phyloP scores from a whole-genome alignment of 1,140 invertebrate genomes.

The Tribolium castaneum region DNA sequence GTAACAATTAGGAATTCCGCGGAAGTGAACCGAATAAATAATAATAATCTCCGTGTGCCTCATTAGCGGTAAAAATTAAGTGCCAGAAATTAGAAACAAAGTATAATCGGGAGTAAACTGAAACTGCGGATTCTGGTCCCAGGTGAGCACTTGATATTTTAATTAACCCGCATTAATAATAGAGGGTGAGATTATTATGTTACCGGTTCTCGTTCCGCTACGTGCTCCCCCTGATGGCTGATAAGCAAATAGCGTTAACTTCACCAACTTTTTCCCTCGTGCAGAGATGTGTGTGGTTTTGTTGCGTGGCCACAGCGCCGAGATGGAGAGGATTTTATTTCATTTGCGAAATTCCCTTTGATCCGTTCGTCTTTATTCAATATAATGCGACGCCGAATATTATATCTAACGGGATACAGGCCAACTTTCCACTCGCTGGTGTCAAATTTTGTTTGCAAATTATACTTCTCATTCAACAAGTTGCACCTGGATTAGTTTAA shows the following conservation, averaged over 20 bases:
- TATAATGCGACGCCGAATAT: background rate
- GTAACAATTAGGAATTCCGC: constrained; percentile 52
- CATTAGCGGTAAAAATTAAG: constrained; percentile 57
- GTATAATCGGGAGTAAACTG: constrained; percentile 54
- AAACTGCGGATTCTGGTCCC: constrained; percentile 50
- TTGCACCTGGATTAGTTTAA: constrained; percentile 14
- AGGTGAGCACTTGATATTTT: constrained; percentile 54
- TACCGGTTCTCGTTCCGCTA: constrained; percentile 43
- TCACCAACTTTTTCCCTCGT: background rate
- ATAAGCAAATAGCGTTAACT: constrained; percentile 33
- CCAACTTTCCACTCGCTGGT: background rate
- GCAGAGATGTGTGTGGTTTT: background rate
- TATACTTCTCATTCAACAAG: constrained; percentile 30
- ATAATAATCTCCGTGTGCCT: constrained; percentile 54
- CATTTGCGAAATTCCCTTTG: constrained; percentile 10
- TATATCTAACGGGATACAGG: constrained; percentile 1
- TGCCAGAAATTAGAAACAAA: constrained; percentile 53
- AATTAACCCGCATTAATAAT: constrained; percentile 56
- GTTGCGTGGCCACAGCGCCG: background rate
- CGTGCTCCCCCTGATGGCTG: constrained; percentile 34
- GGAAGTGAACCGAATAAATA: constrained; percentile 54
- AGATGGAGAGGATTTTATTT: background rate
- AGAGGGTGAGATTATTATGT: constrained; percentile 51
- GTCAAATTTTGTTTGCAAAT: constrained; percentile 29
- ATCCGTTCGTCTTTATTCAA: background rate